Evolutionary conservation across 2,797 vertebrate species (phyloP).

Genomic region (Crenichthys baileyi): DNA sequence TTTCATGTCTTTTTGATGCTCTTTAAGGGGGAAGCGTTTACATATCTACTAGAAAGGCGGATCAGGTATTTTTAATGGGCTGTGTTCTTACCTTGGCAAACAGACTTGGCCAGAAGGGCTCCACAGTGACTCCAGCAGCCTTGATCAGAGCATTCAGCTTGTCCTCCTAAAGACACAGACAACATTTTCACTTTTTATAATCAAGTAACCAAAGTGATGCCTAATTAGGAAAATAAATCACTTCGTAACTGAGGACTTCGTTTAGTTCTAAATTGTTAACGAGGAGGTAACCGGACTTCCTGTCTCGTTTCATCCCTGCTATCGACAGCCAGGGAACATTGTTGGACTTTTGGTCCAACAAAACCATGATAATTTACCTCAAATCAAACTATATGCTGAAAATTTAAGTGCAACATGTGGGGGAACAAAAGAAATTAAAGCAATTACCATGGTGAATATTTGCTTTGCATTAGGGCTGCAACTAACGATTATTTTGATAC

Average conservation of each 20-base stretch:
- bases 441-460: background rate
- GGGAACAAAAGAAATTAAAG: background rate
- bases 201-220: background rate
- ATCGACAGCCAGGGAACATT: background rate
- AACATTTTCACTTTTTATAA: background rate
- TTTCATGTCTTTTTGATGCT: background rate
- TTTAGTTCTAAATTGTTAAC: background rate
- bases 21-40: background rate
- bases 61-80: background rate
- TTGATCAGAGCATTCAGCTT: conserved; percentile 97
- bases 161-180: conserved; percentile 86
- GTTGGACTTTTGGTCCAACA: background rate
- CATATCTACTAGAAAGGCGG: background rate
- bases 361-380: background rate
- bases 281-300: background rate
- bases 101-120: conserved; percentile 97
- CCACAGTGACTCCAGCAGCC: conserved; percentile 92
- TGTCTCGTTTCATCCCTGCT: background rate
- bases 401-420: background rate
- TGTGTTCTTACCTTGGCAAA: conserved; percentile 90
- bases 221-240: background rate
- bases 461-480: background rate
- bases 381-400: background rate
- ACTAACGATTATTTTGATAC: too few species aligned
- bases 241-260: background rate